Conservation (phyloP, 2,113 vertebrate species). For the Callopanchax toddi region DNA sequence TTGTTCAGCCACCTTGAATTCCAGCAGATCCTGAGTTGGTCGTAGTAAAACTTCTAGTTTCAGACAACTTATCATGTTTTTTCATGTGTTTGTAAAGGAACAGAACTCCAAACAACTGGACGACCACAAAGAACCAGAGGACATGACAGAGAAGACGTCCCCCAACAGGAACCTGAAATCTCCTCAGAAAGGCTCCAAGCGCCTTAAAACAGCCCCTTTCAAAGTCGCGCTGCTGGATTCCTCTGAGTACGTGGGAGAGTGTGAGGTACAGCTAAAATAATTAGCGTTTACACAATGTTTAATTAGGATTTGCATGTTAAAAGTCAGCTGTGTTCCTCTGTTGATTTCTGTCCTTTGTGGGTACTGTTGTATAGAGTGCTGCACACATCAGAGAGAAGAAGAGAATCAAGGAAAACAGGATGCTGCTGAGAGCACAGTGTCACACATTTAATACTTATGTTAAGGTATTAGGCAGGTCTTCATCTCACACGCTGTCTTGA, state of each 20-base stretch:
- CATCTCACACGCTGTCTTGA: constrained; percentile 13
- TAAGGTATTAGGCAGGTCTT: constrained; percentile 10
- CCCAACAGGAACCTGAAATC: constrained; percentile 93
- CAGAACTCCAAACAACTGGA: constrained; percentile 75
- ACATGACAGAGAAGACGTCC: constrained; percentile 90
- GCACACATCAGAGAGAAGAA: constrained; percentile 36
- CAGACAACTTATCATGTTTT: neutral
- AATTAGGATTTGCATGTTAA: constrained; percentile 26
- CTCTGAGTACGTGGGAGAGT: constrained; percentile 88
- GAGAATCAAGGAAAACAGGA: constrained; percentile 31
- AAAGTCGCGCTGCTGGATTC: constrained; percentile 91
- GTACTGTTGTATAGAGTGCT: constrained; percentile 15
- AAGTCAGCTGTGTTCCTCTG: constrained; percentile 15
- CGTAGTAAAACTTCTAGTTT: no score
- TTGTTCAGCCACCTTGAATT: no score
- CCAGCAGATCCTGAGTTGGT: no score
- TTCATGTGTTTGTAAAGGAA: constrained; percentile 52
- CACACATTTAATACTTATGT: constrained; percentile 40
- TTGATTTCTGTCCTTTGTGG: constrained; percentile 32
- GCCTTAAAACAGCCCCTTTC: constrained; percentile 88
- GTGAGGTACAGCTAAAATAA: constrained; percentile 83
- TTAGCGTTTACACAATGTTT: constrained; percentile 16
- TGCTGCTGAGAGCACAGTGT: constrained; percentile 47
- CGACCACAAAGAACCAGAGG: constrained; percentile 86
- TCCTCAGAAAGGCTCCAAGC: constrained; percentile 91